Base-by-base conservation (phyloP, 1,140 invertebrate species). In the Pseudobourletiella spinata region DNA sequence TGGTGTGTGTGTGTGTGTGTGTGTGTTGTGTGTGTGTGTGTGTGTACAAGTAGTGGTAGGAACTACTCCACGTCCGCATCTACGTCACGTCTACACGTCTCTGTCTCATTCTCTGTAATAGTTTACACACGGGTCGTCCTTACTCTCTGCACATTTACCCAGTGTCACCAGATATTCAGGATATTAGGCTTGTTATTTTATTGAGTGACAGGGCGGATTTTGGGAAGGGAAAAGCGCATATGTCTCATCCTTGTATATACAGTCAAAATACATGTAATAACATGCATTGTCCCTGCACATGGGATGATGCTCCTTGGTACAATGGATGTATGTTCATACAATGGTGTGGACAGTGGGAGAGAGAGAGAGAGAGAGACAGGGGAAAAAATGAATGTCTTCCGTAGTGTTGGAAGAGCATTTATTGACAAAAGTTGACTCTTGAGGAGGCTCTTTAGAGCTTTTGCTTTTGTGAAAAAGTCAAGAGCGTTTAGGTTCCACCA, bases 391-490 rank as follows among this genome's bases (percentile, higher is more conserved):
- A 51, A 51, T 51, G 48, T 51, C 48, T 24, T 39, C 25, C 24
- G 25, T 26, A 26, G 20, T 48, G 18, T 48, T 11, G 35, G 35
- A 22, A 48, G 6, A 51, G 28, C 48, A 6, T 51, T 51, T 51
- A 51, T 51, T 51, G 48, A 51, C 48, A 51, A 51, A 46, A 24
- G 6, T 25, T 51, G 48, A 39, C 32, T 39, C 32, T 39, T 25
- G 48, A 24, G 14, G 22, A 26, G 25, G 28, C 14, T 51, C 48
- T 26, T 8, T 26, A 24, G 24, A 8, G 8, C n/a, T 51, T 51
- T 25, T 51, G 20, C 14, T 25, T 39, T 51, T 26, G 25, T 26
- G 24, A 51, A 51, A 51, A 51, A 25, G 48, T 51, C 48, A 51
- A 51, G 48, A 51, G 24, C 48, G 44, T 48, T 51, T 51, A 26